Percentiles rank a stretch among this genome's conserved stretches.
phyloP scores from a whole-genome alignment of 2,113 vertebrate species.

The Phoenicopterus ruber region DNA sequence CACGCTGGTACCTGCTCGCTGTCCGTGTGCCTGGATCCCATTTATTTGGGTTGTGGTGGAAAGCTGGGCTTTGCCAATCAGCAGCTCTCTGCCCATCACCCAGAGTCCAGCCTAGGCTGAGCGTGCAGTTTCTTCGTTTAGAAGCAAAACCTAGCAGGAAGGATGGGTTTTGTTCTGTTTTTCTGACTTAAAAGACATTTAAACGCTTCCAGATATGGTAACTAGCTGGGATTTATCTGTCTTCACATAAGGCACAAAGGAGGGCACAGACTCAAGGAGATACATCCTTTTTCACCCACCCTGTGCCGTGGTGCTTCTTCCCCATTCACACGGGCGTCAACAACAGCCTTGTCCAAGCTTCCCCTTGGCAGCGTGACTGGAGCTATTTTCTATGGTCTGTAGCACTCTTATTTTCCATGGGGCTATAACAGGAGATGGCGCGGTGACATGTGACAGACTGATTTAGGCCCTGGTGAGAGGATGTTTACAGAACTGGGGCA shows the following conservation, averaged over 20 bases:
- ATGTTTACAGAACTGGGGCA: constrained; percentile 46
- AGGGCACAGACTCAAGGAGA: not conserved
- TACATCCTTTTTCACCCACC: not conserved
- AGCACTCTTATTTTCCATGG: not conserved
- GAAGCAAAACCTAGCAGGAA: not conserved
- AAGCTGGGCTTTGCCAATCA: not conserved
- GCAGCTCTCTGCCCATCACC: not conserved
- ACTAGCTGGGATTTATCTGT: not conserved
- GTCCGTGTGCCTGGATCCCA: not conserved
- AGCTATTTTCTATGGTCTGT: not conserved
- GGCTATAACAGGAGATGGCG: not conserved
- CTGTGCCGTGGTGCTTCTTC: not conserved
- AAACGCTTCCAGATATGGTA: not conserved
- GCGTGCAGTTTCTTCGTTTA: not conserved
- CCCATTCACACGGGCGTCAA: not conserved
- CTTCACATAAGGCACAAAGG: not conserved
- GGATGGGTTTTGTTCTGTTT: accelerated
- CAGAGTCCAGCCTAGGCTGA: not conserved
- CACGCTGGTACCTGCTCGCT: accelerated
- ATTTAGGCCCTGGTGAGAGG: constrained; percentile 25
- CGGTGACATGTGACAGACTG: constrained; percentile 4
- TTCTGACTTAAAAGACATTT: not conserved
- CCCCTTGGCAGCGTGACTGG: not conserved
- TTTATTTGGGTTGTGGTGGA: not conserved
- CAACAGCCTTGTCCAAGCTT: not conserved